Evolutionary conservation across 2,888 invertebrate genomes (phyloP).

Genomic region (Temnothorax ravouxi): DNA sequence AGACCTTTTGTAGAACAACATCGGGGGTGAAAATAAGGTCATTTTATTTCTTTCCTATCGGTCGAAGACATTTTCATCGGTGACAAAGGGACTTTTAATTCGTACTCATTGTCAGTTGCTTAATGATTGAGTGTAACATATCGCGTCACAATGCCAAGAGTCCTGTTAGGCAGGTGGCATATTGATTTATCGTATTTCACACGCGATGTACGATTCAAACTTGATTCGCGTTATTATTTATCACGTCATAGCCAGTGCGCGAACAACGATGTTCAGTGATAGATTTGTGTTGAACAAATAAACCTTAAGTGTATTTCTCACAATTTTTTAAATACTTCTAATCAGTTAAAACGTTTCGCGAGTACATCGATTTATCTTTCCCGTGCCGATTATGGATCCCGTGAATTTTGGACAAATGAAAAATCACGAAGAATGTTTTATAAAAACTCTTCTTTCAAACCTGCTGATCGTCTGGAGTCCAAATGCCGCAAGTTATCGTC

Average conservation of each 20-base stretch:
- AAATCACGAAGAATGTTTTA: not conserved
- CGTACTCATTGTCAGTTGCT: constrained; percentile 28
- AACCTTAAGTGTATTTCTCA: not conserved
- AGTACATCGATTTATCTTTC: not conserved
- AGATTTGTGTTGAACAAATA: not conserved
- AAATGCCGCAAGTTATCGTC: constrained; percentile 98
- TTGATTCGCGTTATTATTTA: constrained; percentile 1
- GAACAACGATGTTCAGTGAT: not conserved
- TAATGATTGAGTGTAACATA: constrained; percentile 56
- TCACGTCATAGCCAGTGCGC: not conserved
- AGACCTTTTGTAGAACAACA: constrained; percentile 88
- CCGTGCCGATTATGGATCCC: not conserved
- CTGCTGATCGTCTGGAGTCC: constrained; percentile 99
- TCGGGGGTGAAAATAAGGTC: constrained; percentile 9
- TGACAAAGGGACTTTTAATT: constrained; percentile 51
- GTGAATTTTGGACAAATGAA: not conserved
- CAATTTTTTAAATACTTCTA: not conserved
- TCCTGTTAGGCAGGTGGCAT: constrained; percentile 36
- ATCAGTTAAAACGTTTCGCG: not conserved
- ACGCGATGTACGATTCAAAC: not conserved
- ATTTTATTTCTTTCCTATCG: constrained; percentile 30
- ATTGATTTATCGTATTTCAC: constrained; percentile 49
- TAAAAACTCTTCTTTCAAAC: constrained; percentile 79
- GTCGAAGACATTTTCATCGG: not conserved
- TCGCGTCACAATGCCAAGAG: constrained; percentile 39